Base-by-base conservation (phyloP, 2,888 invertebrate genomes). In the Drosophila meridionalis region DNA sequence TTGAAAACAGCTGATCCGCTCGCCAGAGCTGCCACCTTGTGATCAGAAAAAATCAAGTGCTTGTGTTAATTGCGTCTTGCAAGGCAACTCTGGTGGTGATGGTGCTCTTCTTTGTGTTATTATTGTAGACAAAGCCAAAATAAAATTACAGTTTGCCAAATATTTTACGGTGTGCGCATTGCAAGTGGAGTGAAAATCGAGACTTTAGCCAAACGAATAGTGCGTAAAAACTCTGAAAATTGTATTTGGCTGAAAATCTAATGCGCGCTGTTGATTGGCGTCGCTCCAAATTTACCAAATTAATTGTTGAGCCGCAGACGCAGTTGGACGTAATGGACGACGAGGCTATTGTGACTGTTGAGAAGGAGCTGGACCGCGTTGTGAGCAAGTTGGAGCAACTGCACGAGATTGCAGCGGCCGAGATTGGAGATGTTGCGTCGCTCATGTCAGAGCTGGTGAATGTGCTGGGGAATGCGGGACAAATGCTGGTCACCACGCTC, bases 321-420 rank as follows among this genome's bases (percentile, higher is more conserved):
- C 58, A 73, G 55, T 36, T 64, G 42, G 55, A 52, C 50, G 76
- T 42, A 20, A 86, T 87, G 79, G 92, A 92, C 73, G 91, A 91
- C 87, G 93, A 93, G 69, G 92, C 93, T 6, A 92, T 92, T 68
- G 75, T 89, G 52, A 91, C 92, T 4, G 93, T 93, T 14, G 93
- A 93, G 76, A 93, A 93, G 74, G 93, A 93, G 59, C 83, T 93
- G 26, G 92, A 93, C 73, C 90, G 93, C 38, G 93, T 93, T 11
- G 91, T 93, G 14, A 83, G 87, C 20, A 93, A 93, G 71, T 91
- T 93, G 62, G 91, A 91, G 34, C 91, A 91, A 59, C 92, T 93
- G 32, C 91, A 92, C n/a, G 92, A 92, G 20, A 92, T 91, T 66
- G 90, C 92, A 0, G 81, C 90, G 1, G 89, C 89, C 11, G 91